Percentiles rank a stretch among this genome's conserved stretches.
Conservation (phyloP, 2,113 vertebrate genomes). For the Himantopus leucocephalus region DNA sequence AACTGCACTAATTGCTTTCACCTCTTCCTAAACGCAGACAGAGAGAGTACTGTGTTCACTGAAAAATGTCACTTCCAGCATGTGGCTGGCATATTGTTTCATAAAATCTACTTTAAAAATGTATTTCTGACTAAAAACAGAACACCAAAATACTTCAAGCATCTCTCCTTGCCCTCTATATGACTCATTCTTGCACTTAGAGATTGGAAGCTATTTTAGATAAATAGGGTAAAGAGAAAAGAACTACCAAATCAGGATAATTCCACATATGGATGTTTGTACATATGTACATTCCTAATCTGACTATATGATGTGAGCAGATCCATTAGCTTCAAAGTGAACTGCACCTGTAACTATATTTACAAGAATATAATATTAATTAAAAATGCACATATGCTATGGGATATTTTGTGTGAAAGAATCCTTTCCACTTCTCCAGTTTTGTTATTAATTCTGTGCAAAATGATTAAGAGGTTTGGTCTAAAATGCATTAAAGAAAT, state of each 20-base stretch:
- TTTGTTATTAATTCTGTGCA: background rate
- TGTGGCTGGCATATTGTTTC: background rate
- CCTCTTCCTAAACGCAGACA: background rate
- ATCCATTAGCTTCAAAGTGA: background rate
- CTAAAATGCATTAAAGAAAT: background rate
- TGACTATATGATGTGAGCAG: background rate
- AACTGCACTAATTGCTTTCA: background rate
- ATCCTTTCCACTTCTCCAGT: background rate
- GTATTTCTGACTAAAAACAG: background rate
- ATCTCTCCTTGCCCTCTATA: background rate
- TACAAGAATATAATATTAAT: background rate
- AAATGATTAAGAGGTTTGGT: background rate
- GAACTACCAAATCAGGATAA: background rate
- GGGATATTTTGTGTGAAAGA: background rate
- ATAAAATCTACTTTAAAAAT: background rate
- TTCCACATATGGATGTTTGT: background rate
- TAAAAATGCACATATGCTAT: background rate
- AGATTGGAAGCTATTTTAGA: background rate
- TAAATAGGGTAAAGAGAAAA: background rate
- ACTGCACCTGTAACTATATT: background rate
- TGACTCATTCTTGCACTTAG: background rate
- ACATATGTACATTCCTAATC: background rate
- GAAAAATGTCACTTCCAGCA: background rate
- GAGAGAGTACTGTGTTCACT: background rate
- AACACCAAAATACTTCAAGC: background rate